Conservation (phyloP, 2,797 vertebrate genomes). For the Novumbra hubbsi region DNA sequence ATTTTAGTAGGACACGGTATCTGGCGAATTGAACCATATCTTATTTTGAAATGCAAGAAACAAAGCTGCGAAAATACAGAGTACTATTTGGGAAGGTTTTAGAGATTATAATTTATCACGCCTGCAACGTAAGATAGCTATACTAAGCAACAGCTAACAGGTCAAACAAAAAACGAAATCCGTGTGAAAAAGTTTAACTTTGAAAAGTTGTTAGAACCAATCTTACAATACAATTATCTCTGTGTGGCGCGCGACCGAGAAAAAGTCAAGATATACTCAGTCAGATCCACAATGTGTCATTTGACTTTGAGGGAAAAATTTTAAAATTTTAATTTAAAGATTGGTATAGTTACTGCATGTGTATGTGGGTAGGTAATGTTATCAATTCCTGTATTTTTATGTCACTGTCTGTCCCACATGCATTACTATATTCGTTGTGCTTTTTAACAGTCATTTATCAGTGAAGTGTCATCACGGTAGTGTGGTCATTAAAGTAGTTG, state of each 20-base stretch:
- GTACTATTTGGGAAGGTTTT: background rate
- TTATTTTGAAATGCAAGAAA: background rate
- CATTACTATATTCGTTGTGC: background rate
- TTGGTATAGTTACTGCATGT: background rate
- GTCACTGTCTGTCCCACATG: background rate
- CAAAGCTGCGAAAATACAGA: background rate
- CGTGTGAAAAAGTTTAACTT: background rate
- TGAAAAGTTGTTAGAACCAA: too few relatives aligned
- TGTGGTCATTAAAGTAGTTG: background rate
- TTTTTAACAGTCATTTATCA: background rate
- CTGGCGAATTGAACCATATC: background rate
- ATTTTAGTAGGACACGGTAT: background rate
- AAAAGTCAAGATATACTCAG: background rate
- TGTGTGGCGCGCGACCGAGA: background rate
- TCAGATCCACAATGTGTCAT: background rate
- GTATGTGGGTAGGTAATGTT: background rate
- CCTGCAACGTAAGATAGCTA: background rate
- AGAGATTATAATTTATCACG: background rate
- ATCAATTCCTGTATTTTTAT: background rate
- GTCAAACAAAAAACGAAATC: background rate
- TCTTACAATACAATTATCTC: too few relatives aligned
- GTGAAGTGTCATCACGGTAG: background rate
- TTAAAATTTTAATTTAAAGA: background rate
- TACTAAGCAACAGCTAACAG: constrained; percentile 10
- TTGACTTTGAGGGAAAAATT: background rate